These are phyloP conservation scores for Papilio glaucus DNA, from an alignment of 1,140 invertebrate species.

Conservation along the genomic window DNA sequence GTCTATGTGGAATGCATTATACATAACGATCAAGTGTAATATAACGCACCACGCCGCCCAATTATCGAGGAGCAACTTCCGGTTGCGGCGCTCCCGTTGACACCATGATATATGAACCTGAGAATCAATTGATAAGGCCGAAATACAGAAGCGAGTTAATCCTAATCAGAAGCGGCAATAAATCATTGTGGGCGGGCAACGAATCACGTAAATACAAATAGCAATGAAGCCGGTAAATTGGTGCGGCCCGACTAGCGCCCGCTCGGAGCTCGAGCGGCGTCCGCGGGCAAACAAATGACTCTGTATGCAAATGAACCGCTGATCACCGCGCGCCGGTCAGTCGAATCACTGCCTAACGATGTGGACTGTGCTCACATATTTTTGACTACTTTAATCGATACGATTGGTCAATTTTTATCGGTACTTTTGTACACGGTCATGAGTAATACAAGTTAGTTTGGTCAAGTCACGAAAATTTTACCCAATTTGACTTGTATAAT, in stretches of 20 bases:
- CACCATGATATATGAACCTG: constrained; percentile 19
- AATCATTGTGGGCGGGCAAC: constrained; percentile 25
- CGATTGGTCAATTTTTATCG: neutral
- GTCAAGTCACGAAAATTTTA: too few relatives aligned
- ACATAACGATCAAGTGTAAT: neutral
- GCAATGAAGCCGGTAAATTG: constrained; percentile 50
- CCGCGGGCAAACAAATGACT: constrained; percentile 63
- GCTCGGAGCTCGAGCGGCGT: constrained; percentile 50
- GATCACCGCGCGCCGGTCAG: constrained; percentile 59
- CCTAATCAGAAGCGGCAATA: constrained; percentile 19
- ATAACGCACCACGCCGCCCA: neutral
- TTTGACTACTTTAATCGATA: constrained; percentile 12
- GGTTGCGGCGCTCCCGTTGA: constrained; percentile 10
- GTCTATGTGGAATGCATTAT: neutral
- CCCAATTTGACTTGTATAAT: too few relatives aligned
- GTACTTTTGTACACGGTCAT: neutral
- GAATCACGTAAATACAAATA: constrained; percentile 36
- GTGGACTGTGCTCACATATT: constrained; percentile 29
- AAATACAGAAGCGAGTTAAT: constrained; percentile 25
- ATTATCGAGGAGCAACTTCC: constrained; percentile 19
- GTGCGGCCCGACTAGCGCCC: constrained; percentile 55
- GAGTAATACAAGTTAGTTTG: too few relatives aligned
- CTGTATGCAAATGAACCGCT: constrained; percentile 68
- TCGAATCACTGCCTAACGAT: constrained; percentile 66
- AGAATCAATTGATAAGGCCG: constrained; percentile 20